Percentiles rank a stretch among this genome's conserved stretches.
Conservation (phyloP, 2,113 vertebrate species). For the Solea senegalensis region DNA sequence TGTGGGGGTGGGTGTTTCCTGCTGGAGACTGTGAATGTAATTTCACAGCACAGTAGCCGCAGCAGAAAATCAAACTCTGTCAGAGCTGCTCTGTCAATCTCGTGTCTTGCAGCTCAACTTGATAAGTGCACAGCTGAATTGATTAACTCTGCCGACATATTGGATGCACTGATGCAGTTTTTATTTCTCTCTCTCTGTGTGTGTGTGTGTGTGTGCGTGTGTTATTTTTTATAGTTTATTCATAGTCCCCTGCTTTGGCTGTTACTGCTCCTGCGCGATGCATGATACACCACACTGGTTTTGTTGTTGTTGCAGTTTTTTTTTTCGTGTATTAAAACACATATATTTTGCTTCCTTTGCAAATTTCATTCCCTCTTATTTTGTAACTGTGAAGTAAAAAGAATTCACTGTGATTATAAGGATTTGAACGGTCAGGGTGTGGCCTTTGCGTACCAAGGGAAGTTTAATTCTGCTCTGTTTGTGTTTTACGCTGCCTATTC, state of each 20-base stretch:
- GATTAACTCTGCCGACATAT: constrained; percentile 74
- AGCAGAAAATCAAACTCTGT: constrained; percentile 82
- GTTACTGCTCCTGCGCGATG: constrained; percentile 1
- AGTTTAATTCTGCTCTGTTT: no score
- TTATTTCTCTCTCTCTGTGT: background rate
- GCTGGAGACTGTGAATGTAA: constrained; percentile 80
- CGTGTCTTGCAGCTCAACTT: constrained; percentile 74
- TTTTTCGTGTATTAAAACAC: background rate
- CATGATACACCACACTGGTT: constrained; percentile 13
- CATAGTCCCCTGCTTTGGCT: constrained; percentile 16
- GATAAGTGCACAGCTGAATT: constrained; percentile 79
- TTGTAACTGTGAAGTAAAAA: no score
- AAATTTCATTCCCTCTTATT: no score
- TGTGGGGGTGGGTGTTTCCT: constrained; percentile 43
- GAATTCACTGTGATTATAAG: no score
- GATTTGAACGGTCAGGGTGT: no score
- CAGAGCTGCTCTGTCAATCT: constrained; percentile 80
- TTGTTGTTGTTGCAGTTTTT: background rate
- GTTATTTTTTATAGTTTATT: constrained; percentile 11
- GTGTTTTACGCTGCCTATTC: no score
- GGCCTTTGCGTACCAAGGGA: no score
- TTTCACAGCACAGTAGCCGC: constrained; percentile 83
- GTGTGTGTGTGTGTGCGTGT: background rate
- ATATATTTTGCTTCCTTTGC: no score
- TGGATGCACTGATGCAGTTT: constrained; percentile 63